Evolutionary conservation across 2,888 invertebrate species (phyloP).

Genomic region (Lasioglossum vierecki): DNA sequence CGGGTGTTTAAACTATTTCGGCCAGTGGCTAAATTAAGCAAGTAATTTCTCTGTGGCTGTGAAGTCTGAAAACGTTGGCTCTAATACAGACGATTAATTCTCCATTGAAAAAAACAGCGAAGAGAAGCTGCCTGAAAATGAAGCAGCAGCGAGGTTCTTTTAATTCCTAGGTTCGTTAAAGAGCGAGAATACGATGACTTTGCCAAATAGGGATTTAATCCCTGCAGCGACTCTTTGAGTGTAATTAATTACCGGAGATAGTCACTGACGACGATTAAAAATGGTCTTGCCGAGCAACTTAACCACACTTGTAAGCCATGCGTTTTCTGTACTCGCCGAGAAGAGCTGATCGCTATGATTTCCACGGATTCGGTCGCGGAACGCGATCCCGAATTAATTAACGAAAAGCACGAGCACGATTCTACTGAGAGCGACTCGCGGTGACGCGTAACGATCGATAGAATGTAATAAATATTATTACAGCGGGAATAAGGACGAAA

Average conservation of each 20-base stretch:
- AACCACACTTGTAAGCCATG: conserved; percentile 65
- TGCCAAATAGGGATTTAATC: conserved; percentile 58
- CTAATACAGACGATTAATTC: background rate
- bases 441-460: conserved; percentile 62
- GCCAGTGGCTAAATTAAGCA: background rate
- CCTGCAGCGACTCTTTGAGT: conserved; percentile 57
- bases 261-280: conserved; percentile 57
- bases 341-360: conserved; percentile 16
- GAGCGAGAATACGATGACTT: conserved; percentile 21
- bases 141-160: background rate
- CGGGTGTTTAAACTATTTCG: background rate
- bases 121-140: conserved; percentile 1
- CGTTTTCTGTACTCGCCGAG: background rate
- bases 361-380: conserved; percentile 18
- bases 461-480: conserved; percentile 76
- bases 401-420: background rate
- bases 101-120: conserved; percentile 1
- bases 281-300: conserved; percentile 38
- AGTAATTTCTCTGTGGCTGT: background rate
- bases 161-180: conserved; percentile 9
- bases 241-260: conserved; percentile 64
- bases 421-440: conserved; percentile 10
- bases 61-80: background rate
- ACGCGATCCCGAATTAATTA: conserved; percentile 19
- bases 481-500: conserved; percentile 48